Base-by-base conservation (phyloP, 2,797 vertebrate genomes). In the Cirrhinus mrigala region DNA sequence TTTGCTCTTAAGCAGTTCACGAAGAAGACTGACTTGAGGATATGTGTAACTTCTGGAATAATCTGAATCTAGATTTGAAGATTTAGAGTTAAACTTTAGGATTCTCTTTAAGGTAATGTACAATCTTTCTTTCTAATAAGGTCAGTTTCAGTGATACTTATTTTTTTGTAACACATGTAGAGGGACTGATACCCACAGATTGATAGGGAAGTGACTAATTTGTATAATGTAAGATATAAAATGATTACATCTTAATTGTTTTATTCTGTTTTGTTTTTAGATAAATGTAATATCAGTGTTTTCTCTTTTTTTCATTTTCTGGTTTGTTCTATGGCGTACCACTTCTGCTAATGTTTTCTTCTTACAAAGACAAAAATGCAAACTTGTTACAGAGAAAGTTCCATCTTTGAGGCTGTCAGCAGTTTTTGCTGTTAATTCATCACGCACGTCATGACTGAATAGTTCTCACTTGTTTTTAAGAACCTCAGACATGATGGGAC, bases 51-150 rank as follows among this genome's bases (percentile, higher is more conserved):
- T 74, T 9, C 33, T 86, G 46, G 48, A 33, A 85, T 75, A 56
- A 54, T 77, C 12, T 0, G 0, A 79, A 52, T 48, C 15, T 85
- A 62, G 52, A 46, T 83, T 81, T 79, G 78, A 56, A 84, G 56
- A 4, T 1, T 90, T 94, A 91, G 88, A 18, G 27, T 46, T 74
- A 64, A 80, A 77, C 14, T 37, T 52, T 40, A 29, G 40, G 44
- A 40, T 6, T 54, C 69, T 62, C 27, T 83, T 10, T 66, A 46
- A 90, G 89, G 87, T 88, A 89, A 90, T 48, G 27, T 70, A 69
- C 4, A 71, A 64, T 24, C 22, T 20, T 73, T 83, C n/a, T n/a
- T 7, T 10, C 1, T 69, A 58, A 33, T 46, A 12, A 74, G 8
- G 33, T 44, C 18, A 15, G 37, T 48, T 78, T 24, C 24, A 29